Conservation (phyloP, 2,113 vertebrate species). For the Suncus etruscus region DNA sequence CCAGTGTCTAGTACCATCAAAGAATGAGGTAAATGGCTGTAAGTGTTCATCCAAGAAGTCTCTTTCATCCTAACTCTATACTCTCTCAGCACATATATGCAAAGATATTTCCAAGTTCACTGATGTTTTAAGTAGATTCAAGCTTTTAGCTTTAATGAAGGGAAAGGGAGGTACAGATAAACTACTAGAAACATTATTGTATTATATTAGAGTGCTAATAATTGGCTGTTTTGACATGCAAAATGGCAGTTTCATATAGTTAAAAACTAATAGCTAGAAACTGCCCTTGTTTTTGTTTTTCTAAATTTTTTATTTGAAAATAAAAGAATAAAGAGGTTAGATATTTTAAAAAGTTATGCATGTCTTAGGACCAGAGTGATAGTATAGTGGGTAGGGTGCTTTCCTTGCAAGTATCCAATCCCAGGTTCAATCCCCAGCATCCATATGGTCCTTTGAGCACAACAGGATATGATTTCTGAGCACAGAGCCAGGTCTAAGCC, state of each 20-base stretch:
- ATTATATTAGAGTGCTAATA: constrained; percentile 60
- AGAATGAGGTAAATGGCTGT: not conserved
- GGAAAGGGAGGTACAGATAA: not conserved
- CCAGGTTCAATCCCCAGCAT: too few species aligned
- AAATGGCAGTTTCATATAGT: constrained; percentile 60
- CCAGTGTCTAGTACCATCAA: constrained; percentile 24
- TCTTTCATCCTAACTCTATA: not conserved
- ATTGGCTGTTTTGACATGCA: constrained; percentile 67
- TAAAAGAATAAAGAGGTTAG: constrained; percentile 45
- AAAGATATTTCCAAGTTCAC: not conserved
- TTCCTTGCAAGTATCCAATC: too few species aligned
- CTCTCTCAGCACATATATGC: constrained; percentile 3
- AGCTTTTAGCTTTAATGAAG: constrained; percentile 44
- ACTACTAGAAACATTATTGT: constrained; percentile 41
- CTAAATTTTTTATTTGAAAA: constrained; percentile 41
- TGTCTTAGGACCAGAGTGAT: not conserved
- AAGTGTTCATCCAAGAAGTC: not conserved
- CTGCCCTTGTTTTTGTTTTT: constrained; percentile 42
- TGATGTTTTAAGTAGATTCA: constrained; percentile 41
- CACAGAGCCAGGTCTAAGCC: too few species aligned
- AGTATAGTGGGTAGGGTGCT: too few species aligned
- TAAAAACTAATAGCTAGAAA: constrained; percentile 56
- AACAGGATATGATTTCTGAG: too few species aligned
- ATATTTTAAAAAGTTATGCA: constrained; percentile 11
- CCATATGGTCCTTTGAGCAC: too few species aligned